Evolutionary conservation across 1,140 invertebrate species (phyloP).

Genomic region (Megalonaias nervosa): DNA sequence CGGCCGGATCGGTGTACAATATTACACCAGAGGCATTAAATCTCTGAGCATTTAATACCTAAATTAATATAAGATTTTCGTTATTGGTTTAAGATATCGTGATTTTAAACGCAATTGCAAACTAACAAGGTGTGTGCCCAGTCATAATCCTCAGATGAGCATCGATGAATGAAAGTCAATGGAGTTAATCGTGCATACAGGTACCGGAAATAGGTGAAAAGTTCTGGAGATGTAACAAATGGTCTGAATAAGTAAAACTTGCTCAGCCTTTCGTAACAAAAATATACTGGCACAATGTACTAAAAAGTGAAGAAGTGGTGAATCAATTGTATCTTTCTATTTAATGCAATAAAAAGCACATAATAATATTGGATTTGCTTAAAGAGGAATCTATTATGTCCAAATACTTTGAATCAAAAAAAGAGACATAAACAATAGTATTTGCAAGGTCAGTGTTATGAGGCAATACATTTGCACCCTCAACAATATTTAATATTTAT

Average conservation of each 20-base stretch:
- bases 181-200: background rate
- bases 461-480: no score
- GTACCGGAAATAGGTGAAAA: background rate
- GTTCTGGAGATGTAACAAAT: background rate
- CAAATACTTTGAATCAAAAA: no score
- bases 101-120: background rate
- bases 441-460: no score
- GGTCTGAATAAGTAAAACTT: background rate
- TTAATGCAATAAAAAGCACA: no score
- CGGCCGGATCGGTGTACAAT: conserved; percentile 73
- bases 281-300: no score
- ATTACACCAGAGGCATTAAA: conserved; percentile 71
- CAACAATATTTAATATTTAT: no score
- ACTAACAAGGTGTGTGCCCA: background rate
- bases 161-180: background rate
- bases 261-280: no score
- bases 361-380: no score
- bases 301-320: no score
- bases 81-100: background rate
- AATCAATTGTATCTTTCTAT: no score
- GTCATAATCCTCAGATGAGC: background rate
- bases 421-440: no score
- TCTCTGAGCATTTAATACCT: conserved; percentile 63
- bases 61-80: background rate
- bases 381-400: no score